These are phyloP conservation scores for Enteromius mattozi DNA, from an alignment of 2,797 vertebrate genomes.

Conservation along the genomic window DNA sequence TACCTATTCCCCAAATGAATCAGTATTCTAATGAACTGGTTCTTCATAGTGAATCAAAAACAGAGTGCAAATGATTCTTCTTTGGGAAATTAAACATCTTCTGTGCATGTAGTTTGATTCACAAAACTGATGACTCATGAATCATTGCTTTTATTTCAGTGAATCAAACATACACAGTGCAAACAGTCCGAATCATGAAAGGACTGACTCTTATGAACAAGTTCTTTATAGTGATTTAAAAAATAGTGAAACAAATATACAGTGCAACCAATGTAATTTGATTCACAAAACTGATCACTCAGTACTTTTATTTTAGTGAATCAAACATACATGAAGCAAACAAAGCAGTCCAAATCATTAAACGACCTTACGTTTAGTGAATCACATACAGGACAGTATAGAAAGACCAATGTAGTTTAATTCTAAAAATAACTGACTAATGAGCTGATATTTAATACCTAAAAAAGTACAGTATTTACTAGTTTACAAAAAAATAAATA, in stretches of 20 bases:
- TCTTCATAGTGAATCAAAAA: not conserved
- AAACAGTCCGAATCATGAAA: not conserved
- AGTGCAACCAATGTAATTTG: too few relatives aligned
- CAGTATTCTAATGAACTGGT: too few relatives aligned
- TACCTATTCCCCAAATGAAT: not conserved
- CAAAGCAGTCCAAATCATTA: too few relatives aligned
- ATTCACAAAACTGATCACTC: too few relatives aligned
- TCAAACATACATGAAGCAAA: not conserved
- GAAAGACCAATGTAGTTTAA: not conserved
- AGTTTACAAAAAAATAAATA: too few relatives aligned
- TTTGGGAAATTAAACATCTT: not conserved
- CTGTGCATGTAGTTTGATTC: not conserved
- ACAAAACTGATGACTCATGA: not conserved
- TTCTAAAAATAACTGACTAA: too few relatives aligned
- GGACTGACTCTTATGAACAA: not conserved
- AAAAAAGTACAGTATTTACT: too few relatives aligned
- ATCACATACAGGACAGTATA: not conserved
- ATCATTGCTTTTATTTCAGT: not conserved
- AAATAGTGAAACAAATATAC: not conserved
- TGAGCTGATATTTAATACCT: too few relatives aligned
- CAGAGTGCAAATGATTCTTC: not conserved
- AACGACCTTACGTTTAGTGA: too few relatives aligned
- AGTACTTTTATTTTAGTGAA: not conserved
- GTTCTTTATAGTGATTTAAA: not conserved
- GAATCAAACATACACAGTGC: not conserved